Evolutionary conservation across 1,140 invertebrate genomes (phyloP), one percentile per base, ranked within the genome.

Genomic region (Drosophila melanogaster): DNA sequence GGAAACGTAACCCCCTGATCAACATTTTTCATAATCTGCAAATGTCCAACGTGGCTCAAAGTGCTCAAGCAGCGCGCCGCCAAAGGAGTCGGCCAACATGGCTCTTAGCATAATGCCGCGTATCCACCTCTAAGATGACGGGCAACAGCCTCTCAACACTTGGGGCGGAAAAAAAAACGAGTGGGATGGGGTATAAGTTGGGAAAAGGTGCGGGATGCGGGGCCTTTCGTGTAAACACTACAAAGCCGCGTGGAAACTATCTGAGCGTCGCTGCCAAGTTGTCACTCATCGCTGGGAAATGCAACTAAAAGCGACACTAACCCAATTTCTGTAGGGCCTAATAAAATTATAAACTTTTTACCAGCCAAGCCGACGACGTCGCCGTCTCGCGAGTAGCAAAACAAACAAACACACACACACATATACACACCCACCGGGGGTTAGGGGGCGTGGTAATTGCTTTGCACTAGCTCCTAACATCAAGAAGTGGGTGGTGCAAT

Each of bases 261-360:
- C 59, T 47, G 55, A 46, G 51, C 17, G 59, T 1, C 56, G 65
- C 65, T 59, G 74, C 67, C 75, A 78, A 64, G 53, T 73, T 78
- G 65, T 71, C 75, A 78, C 66, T 78, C 57, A 75, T 77, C 62
- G 43, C 19, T 61, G 66, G 75, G 54, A 71, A 77, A 57, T 77
- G 73, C 62, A 76, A 77, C 73, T 76, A 76, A 75, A 76, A 76
- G 73, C 67, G 79, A 66, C 66, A 77, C 83, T 86, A 87, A 83
- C 81, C 81, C 79, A 77, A 83, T 87, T 86, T 79, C 75, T 62
- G 58, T 65, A 78, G 83, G 67, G 79, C 79, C 79, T 81, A 75
- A 81, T 81, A 81, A 81, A 81, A 87, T 86, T 87, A 86, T 83
- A 86, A 87, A 86, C 49, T 86, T 86, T 83, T 76, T 73, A 50